Evolutionary conservation across 2,888 invertebrate genomes (phyloP), one percentile per base, ranked within the genome.

Genomic region (Synergus laeviventris): DNA sequence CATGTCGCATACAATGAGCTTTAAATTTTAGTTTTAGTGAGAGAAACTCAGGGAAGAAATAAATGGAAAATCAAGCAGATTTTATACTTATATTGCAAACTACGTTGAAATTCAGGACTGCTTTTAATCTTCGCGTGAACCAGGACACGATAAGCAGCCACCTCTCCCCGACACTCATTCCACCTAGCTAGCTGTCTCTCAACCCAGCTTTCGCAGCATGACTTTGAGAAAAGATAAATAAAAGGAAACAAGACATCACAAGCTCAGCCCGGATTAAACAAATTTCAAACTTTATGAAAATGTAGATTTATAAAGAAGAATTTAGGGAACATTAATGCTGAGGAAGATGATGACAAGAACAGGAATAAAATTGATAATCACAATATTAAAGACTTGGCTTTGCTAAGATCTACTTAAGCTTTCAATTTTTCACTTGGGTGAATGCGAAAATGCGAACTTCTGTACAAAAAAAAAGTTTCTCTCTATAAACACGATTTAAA

Each of bases 101-200:
- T 70, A 36, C 70, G 70, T 49, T 38, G 62, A 62, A 62, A 62
- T 62, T 18, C 18, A 62, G 62, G 62, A 62, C 18, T 62, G 62
- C 62, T 62, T 70, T 70, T 70, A 70, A 70, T 70, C 70, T 70
- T 36, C 70, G 70, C 70, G 70, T 49, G 70, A 70, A 70, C 70
- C 70, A 45, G 70, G 45, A 49, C 70, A 54, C 49, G 70, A 70
- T 54, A 70, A 70, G 70, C 49, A 49, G 31, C 16, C 16, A 45
- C 45, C 49, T 16, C 49, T n/a, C 16, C 49, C 49, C n/a, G 49
- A 3, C 45, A 36, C 11, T 49, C 36, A 24, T 49, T 54, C 49
- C n/a, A 18, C 18, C 45, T 24, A 24, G 5, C 45, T 24, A 24
- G 5, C 70, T 49, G 24, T 70, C 31, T 24, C 16, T 31, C 31